Conservation (phyloP, 2,888 invertebrate species). For the Amphiduros pacificus region DNA sequence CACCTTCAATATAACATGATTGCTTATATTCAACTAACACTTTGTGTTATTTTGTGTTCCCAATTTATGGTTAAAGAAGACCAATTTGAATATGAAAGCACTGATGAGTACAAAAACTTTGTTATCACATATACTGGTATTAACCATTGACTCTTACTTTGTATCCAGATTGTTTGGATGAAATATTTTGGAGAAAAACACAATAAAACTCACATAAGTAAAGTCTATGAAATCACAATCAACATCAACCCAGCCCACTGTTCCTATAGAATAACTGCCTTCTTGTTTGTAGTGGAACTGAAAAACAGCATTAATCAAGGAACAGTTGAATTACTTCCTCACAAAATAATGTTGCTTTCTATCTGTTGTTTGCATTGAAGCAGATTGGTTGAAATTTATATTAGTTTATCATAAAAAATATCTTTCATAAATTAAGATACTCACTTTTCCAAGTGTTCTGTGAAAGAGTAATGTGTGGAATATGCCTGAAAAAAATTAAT, state of each 20-base stretch:
- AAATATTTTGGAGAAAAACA: too few relatives aligned
- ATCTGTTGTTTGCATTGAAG: background rate
- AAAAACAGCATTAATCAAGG: too few relatives aligned
- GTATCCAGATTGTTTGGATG: too few relatives aligned
- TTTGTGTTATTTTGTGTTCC: too few relatives aligned
- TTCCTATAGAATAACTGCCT: slow-evolving; percentile 92
- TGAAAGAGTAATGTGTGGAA: slow-evolving; percentile 63
- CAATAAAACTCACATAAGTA: slow-evolving; percentile 75
- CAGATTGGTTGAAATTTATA: background rate
- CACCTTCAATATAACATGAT: slow-evolving; percentile 60
- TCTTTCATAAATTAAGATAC: slow-evolving; percentile 3
- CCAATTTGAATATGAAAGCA: too few relatives aligned
- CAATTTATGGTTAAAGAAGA: too few relatives aligned
- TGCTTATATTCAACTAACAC: too few relatives aligned
- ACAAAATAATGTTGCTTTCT: too few relatives aligned
- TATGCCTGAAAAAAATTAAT: slow-evolving; percentile 48
- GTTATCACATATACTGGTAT: too few relatives aligned
- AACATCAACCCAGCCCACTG: slow-evolving; percentile 92
- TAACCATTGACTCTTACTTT: too few relatives aligned
- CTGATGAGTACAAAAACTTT: too few relatives aligned
- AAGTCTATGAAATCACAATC: slow-evolving; percentile 98
- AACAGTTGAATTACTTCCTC: too few relatives aligned
- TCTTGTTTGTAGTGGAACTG: slow-evolving; percentile 89
- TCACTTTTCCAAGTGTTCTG: slow-evolving; percentile 61
- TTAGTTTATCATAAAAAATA: background rate